Conservation (phyloP, 2,797 vertebrate genomes). For the Hafferia zeledoni region DNA sequence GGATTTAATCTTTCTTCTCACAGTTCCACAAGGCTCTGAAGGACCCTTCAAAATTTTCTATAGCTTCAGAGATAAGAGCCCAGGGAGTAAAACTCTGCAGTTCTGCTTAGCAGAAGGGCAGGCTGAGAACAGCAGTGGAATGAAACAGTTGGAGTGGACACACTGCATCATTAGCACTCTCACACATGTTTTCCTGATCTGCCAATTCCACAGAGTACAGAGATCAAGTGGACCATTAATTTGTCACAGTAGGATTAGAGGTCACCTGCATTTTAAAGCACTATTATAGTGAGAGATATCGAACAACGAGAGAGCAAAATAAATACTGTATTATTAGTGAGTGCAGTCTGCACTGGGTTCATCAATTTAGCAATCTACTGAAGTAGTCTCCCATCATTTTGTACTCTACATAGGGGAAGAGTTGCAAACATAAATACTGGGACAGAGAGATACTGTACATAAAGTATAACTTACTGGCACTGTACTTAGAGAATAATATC, state of each 20-base stretch:
- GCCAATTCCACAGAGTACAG: neutral
- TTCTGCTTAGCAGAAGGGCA: neutral
- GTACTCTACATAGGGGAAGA: neutral
- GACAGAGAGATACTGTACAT: neutral
- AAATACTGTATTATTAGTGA: neutral
- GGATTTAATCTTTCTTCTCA: constrained; percentile 23
- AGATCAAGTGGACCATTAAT: constrained; percentile 45
- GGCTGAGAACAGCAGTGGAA: neutral
- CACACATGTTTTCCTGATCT: neutral
- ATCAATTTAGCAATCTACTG: neutral
- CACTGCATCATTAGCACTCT: neutral
- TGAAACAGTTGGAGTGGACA: neutral
- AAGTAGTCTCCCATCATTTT: neutral
- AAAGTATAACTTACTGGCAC: neutral
- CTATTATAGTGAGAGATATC: neutral
- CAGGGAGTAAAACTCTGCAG: neutral
- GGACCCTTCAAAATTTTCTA: constrained; percentile 28
- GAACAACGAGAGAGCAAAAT: neutral
- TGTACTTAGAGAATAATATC: neutral
- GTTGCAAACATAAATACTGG: neutral
- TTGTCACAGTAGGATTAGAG: constrained; percentile 2
- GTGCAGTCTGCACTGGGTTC: neutral
- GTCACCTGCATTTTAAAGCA: constrained; percentile 11
- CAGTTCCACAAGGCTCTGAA: constrained; percentile 17
- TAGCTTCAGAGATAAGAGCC: neutral